Conservation (phyloP, 2,113 vertebrate species). For the Myocastor coypus region DNA sequence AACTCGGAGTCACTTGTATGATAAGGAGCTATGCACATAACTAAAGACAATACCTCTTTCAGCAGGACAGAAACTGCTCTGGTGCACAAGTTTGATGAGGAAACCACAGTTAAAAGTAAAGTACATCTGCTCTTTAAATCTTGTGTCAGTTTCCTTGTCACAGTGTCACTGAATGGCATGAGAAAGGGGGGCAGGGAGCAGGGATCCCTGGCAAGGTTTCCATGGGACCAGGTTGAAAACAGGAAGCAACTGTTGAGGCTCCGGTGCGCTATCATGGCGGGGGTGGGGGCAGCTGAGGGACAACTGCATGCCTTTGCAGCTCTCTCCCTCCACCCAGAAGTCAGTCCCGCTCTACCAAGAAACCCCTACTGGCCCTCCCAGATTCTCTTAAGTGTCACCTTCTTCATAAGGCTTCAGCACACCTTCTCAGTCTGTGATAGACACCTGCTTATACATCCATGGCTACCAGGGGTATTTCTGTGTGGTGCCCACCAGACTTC, state of each 20-base stretch:
- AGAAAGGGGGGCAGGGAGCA: not conserved
- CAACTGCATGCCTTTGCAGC: not conserved
- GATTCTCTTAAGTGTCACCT: not conserved
- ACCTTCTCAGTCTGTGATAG: not conserved
- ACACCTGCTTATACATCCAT: not conserved
- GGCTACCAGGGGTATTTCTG: not conserved
- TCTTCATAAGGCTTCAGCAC: not conserved
- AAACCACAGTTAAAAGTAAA: not conserved
- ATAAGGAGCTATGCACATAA: not conserved
- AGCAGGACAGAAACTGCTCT: not conserved
- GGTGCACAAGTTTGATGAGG: not conserved
- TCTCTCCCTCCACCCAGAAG: not conserved
- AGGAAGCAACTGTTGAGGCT: not conserved
- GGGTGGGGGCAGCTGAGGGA: not conserved
- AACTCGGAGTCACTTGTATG: not conserved
- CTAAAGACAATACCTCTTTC: not conserved
- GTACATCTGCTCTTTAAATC: not conserved
- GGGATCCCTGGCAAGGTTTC: not conserved
- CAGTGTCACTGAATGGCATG: not conserved
- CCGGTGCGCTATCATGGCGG: too few species aligned
- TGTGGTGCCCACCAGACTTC: not conserved
- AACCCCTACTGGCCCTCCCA: not conserved
- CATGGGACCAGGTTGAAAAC: not conserved
- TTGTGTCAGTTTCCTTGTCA: not conserved
- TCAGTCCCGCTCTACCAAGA: not conserved